A percentile compares a stretch with the other conserved stretches of the same genome.
These are phyloP conservation scores for Apistogramma diplotaenia DNA, from an alignment of 2,113 vertebrate species.

Conservation along the genomic window DNA sequence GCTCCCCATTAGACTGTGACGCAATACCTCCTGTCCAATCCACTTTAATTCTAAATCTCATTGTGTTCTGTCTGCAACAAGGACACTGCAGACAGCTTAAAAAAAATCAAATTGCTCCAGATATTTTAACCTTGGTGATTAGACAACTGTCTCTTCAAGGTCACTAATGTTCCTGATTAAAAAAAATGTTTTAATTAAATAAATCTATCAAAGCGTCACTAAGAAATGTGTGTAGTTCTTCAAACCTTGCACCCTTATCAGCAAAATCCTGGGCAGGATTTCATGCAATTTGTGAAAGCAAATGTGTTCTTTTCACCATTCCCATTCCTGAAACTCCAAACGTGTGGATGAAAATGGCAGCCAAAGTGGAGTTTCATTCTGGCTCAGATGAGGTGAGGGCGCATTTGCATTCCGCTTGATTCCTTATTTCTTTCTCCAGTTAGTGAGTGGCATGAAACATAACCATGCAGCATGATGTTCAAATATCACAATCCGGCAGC, in stretches of 20 bases:
- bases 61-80: conserved; percentile 53
- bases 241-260: conserved; percentile 25
- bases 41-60: conserved; percentile 62
- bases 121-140: conserved; percentile 38
- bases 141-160: conserved; percentile 21
- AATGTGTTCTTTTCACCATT: conserved; percentile 54
- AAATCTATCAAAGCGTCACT: conserved; percentile 16
- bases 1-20: conserved; percentile 49
- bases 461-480: conserved; percentile 41
- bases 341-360: conserved; percentile 54
- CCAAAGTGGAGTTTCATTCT: conserved; percentile 60
- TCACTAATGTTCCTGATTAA: conserved; percentile 18
- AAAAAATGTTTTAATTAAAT: conserved; percentile 12
- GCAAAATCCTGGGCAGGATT: conserved; percentile 53
- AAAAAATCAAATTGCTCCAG: conserved; percentile 18
- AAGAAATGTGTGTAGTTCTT: conserved; percentile 6
- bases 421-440: conserved; percentile 38
- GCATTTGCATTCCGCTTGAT: conserved; percentile 66
- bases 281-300: conserved; percentile 48
- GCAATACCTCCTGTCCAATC: conserved; percentile 55
- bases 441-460: conserved; percentile 40
- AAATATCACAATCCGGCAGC: conserved; percentile 33
- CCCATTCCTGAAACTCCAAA: conserved; percentile 39
- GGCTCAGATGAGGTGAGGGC: conserved; percentile 63
- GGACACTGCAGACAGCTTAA: conserved; percentile 23